phyloP scores from a whole-genome alignment of 2,113 vertebrate species.

The Crypturellus undulatus region DNA sequence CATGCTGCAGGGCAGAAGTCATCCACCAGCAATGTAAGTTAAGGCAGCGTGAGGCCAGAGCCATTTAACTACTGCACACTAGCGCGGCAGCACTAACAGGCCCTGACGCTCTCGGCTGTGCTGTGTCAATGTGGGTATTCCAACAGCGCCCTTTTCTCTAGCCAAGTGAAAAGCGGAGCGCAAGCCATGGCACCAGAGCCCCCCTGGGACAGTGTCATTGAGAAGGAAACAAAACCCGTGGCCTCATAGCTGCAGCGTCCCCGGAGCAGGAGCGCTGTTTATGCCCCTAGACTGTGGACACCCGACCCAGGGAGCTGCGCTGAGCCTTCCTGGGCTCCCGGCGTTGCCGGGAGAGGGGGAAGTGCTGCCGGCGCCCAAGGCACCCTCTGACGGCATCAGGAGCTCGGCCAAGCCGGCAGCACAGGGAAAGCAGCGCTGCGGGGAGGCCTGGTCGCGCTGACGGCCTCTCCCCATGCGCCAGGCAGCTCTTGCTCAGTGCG shows the following conservation, averaged over 20 bases:
- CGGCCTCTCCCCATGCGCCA: too few relatives aligned
- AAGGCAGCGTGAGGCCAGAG: neutral
- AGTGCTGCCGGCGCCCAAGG: neutral
- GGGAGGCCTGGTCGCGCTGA: too few relatives aligned
- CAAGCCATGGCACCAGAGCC: neutral
- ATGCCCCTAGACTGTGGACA: neutral
- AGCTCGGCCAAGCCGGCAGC: neutral
- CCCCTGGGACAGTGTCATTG: neutral
- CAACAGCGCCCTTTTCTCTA: neutral
- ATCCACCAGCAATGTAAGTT: neutral
- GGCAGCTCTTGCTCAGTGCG: fast-evolving
- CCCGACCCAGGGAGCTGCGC: fast-evolving
- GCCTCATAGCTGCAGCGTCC: neutral
- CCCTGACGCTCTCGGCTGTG: neutral
- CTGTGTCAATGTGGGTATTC: neutral
- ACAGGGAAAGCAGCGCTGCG: too few relatives aligned
- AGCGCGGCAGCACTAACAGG: neutral
- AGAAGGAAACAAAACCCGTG: neutral
- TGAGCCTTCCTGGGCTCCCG: neutral
- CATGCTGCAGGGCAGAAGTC: neutral
- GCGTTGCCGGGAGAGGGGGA: neutral
- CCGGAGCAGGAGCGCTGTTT: neutral
- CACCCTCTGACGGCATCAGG: fast-evolving
- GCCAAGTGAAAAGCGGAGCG: neutral
- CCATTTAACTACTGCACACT: neutral